Percentiles rank a stretch among this genome's conserved stretches.
Evolutionary conservation across 2,888 invertebrate species (phyloP).

Genomic region (Archips crataeganus): DNA sequence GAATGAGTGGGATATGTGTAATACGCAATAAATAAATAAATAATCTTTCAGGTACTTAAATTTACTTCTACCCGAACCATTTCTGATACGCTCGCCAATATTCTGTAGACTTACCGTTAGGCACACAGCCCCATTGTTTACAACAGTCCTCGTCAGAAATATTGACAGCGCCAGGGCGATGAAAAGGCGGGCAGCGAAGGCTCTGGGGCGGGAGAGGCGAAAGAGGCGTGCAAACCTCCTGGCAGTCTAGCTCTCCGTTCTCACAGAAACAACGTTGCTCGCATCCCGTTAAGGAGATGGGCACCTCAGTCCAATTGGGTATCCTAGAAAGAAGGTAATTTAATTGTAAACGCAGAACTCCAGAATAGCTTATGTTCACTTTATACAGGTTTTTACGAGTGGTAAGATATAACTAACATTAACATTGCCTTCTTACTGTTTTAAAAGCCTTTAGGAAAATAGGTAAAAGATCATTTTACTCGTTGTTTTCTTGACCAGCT

Average conservation of each 20-base stretch:
- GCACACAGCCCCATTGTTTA: conserved; percentile 90
- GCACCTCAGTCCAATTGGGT: conserved; percentile 93
- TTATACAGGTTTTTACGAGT: neutral
- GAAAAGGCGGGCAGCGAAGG: conserved; percentile 90
- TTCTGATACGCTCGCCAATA: neutral
- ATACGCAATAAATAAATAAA: neutral
- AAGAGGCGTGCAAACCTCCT: conserved; percentile 92
- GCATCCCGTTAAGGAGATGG: conserved; percentile 92
- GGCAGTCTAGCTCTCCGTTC: conserved; percentile 94
- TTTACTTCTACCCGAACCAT: neutral
- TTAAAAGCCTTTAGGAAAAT: no score
- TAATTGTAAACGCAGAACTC: neutral
- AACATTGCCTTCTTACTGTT: neutral
- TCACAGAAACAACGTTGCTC: conserved; percentile 95
- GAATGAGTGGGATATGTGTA: no score
- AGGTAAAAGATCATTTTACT: no score
- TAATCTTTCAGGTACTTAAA: neutral
- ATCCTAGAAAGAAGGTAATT: conserved; percentile 68
- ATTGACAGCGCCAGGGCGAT: conserved; percentile 87
- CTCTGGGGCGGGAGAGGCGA: conserved; percentile 91
- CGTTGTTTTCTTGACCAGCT: no score
- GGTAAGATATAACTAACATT: no score
- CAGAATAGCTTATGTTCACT: no score
- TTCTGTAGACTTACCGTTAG: conserved; percentile 61
- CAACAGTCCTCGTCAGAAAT: conserved; percentile 93